These are phyloP conservation scores for Laticauda laticaudata DNA, from an alignment of 2,113 vertebrate species.

Conservation along the genomic window DNA sequence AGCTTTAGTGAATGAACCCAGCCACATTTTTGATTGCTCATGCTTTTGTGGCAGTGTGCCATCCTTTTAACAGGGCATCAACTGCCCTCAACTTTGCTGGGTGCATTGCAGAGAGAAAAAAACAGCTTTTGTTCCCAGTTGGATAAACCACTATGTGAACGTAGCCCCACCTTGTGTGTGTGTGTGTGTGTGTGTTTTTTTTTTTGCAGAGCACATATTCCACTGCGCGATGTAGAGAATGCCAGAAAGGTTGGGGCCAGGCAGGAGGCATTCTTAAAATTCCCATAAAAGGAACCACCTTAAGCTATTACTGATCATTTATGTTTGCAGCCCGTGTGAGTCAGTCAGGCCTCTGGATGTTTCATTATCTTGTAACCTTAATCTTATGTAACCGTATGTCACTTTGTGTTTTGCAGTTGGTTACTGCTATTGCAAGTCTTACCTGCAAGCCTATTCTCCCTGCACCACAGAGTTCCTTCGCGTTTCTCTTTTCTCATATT, in stretches of 20 bases:
- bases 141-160: background rate
- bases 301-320: background rate
- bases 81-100: too few species aligned
- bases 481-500: background rate
- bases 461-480: background rate
- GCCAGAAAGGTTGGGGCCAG: background rate
- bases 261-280: background rate
- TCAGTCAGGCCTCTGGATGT: background rate
- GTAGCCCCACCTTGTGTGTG: slow-evolving; percentile 1
- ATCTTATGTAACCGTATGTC: background rate
- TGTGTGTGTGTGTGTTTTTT: background rate
- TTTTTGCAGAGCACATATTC: background rate
- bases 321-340: background rate
- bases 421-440: background rate
- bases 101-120: background rate
- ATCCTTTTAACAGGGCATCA: background rate
- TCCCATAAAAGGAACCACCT: background rate
- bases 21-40: background rate
- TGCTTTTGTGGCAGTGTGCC: background rate
- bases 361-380: background rate
- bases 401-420: background rate
- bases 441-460: background rate
- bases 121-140: background rate
- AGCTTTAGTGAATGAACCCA: background rate
- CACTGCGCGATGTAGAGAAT: background rate